Conservation (phyloP, 2,888 invertebrate genomes). For the Heliconius hortense region DNA sequence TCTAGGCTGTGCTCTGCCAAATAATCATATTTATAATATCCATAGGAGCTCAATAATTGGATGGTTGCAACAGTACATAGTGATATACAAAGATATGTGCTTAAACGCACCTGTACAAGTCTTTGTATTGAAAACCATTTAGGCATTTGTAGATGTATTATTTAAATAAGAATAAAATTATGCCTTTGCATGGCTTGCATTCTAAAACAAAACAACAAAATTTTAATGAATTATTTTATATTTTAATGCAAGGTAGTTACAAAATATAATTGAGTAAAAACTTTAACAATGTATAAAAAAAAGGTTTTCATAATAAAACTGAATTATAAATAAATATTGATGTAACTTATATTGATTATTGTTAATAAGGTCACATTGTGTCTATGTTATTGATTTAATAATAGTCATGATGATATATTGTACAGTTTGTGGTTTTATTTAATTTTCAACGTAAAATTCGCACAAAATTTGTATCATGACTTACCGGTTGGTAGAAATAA, state of each 20-base stretch:
- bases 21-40: conserved; percentile 58
- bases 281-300: neutral
- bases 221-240: neutral
- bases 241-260: too few relatives aligned
- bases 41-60: conserved; percentile 53
- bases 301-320: too few relatives aligned
- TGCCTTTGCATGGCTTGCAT: conserved; percentile 17
- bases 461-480: neutral
- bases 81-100: conserved; percentile 48
- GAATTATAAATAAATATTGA: neutral
- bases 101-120: conserved; percentile 54
- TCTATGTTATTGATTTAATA: neutral
- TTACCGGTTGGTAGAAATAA: conserved; percentile 2
- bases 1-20: conserved; percentile 53
- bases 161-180: conserved; percentile 3
- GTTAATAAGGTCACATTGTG: neutral
- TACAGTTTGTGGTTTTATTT: neutral
- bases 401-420: neutral
- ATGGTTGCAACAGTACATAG: conserved; percentile 54
- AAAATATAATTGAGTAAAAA: neutral
- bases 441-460: neutral
- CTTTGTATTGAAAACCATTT: conserved; percentile 53
- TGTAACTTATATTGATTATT: neutral
- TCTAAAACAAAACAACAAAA: conserved; percentile 25
- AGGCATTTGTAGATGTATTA: conserved; percentile 52